Base-by-base conservation (phyloP, 2,797 vertebrate species). In the Catharus ustulatus region DNA sequence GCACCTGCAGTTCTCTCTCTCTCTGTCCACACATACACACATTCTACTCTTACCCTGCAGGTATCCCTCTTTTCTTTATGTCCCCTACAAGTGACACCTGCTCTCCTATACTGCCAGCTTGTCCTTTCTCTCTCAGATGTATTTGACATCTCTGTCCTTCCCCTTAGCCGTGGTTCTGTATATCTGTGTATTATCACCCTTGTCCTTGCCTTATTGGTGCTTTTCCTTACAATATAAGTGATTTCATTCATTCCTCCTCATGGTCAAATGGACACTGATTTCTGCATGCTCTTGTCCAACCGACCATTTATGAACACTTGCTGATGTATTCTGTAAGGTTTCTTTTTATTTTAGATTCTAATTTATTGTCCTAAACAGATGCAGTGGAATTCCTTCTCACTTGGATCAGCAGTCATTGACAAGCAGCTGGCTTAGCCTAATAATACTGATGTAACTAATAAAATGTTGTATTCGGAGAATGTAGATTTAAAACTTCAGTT, bases 101-200 rank as follows among this genome's bases (percentile, higher is more conserved):
- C 20, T 76, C 26, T 40, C 0, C 1, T 76, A 5, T 23, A 43
- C 42, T 66, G 11, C 20, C 51, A 72, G 6, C 23, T 38, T 11
- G 9, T 19, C 15, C 22, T 66, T 9, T 23, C 26, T 78, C 0
- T 0, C 59, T 84, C n/a, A 78, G 66, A 45, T 4, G 13, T 23
- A 27, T 6, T 8, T 38, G 46, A 9, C 8, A 34, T 22, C 11
- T 68, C 40, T 64, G 1, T 19, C 32, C 24, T 86, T 74, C 61
- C 21, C 26, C 29, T 87, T 48, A 74, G 23, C 29, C 38, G 12
- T 77, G 45, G 2, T 59, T 34, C 54, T 57, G 21, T 22, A 34
- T 32, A 57, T n/a, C 54, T 57, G 32, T 57, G 52, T 10, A 42
- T n/a, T 66, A 42, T 8, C 20, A 54, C 20, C 38, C 9, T 19